phyloP scores from a whole-genome alignment of 2,797 vertebrate genomes.

The Furcifer pardalis region DNA sequence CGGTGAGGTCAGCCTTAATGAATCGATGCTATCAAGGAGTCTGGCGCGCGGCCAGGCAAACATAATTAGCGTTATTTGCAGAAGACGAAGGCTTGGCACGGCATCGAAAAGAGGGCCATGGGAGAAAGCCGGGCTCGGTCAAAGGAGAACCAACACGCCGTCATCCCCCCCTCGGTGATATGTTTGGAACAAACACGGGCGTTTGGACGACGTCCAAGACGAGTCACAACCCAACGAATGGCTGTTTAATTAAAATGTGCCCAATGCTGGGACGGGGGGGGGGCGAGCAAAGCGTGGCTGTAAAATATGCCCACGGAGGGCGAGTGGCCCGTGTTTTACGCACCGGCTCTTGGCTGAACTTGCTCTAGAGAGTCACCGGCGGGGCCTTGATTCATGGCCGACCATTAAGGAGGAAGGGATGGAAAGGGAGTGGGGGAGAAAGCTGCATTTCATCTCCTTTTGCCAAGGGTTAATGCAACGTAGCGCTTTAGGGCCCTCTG shows the following conservation, averaged over 20 bases:
- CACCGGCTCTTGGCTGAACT: conserved; percentile 7
- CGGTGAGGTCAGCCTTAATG: conserved; percentile 64
- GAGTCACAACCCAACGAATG: conserved; percentile 54
- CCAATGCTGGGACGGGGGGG: conserved; percentile 19
- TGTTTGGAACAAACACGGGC: too few species aligned
- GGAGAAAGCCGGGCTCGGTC: not conserved
- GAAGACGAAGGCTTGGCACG: conserved; percentile 58
- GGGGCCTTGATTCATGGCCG: conserved; percentile 49
- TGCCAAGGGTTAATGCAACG: not conserved
- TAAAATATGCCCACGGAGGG: conserved; percentile 41
- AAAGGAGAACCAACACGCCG: not conserved
- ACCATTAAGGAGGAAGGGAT: too few species aligned
- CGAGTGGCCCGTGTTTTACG: conserved; percentile 31
- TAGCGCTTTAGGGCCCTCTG: too few species aligned
- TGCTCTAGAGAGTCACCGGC: conserved; percentile 1
- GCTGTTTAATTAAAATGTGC: conserved; percentile 72
- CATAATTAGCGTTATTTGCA: conserved; percentile 66
- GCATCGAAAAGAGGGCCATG: conserved; percentile 13
- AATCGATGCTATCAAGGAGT: conserved; percentile 68
- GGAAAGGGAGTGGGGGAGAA: not conserved
- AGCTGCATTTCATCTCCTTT: too few species aligned
- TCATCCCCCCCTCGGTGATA: conserved; percentile 65
- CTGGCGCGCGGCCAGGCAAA: conserved; percentile 45
- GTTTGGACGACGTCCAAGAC: conserved; percentile 71
- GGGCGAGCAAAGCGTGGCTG: conserved; percentile 23